These are phyloP conservation scores for Dicaeum eximium DNA, from an alignment of 2,113 vertebrate genomes.

Conservation along the genomic window DNA sequence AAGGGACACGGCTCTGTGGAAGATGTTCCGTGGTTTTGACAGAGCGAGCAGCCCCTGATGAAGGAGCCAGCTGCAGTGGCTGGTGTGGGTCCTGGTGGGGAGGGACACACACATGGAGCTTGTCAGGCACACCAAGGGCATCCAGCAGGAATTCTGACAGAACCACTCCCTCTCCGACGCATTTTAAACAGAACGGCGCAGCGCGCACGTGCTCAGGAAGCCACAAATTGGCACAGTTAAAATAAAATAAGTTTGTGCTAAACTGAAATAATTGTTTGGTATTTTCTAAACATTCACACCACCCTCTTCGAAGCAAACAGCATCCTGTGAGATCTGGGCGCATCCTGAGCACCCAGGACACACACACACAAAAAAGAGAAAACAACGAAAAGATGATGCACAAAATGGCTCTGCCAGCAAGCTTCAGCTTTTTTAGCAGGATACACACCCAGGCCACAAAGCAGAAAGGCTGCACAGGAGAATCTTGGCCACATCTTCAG, in stretches of 20 bases:
- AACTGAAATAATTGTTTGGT: not conserved
- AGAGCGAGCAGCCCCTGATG: not conserved
- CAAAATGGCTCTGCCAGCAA: not conserved
- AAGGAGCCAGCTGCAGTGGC: not conserved
- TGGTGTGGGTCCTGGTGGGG: not conserved
- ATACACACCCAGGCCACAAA: not conserved
- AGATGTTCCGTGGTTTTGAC: accelerated
- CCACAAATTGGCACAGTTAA: not conserved
- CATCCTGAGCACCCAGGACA: not conserved
- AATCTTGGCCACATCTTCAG: not conserved
- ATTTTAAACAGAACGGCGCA: not conserved
- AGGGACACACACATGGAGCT: not conserved
- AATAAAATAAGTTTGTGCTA: no score
- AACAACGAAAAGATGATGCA: not conserved
- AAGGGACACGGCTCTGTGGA: not conserved
- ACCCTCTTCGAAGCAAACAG: not conserved
- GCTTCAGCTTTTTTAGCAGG: not conserved
- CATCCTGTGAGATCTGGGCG: not conserved
- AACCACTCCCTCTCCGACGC: not conserved
- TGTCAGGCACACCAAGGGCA: accelerated
- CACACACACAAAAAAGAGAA: not conserved
- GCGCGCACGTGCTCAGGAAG: accelerated
- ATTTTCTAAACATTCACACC: not conserved
- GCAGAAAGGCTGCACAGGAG: not conserved
- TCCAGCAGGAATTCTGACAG: not conserved